Percentiles rank a stretch among this genome's conserved stretches.
phyloP scores from a whole-genome alignment of 2,888 invertebrate species.

The Trypoxylon attenuatum region DNA sequence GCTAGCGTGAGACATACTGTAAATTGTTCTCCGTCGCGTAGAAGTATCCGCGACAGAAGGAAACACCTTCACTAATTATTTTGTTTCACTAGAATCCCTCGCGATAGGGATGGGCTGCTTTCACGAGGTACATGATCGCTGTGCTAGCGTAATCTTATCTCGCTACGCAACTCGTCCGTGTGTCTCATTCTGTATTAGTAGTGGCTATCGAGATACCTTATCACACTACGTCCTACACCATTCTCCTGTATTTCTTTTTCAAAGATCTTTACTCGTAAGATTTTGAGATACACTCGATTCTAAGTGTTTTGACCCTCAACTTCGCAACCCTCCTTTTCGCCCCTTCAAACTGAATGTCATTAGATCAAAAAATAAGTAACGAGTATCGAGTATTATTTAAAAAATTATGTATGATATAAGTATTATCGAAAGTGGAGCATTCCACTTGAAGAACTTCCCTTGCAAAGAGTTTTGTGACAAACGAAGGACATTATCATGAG shows the following conservation, averaged over 20 bases:
- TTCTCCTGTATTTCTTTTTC: background rate
- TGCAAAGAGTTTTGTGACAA: too few species aligned
- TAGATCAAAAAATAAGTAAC: too few species aligned
- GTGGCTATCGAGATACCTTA: constrained; percentile 34
- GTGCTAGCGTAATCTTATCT: constrained; percentile 49
- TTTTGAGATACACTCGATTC: too few species aligned
- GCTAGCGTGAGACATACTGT: constrained; percentile 12
- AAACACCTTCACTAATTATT: background rate
- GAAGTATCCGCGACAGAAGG: too few species aligned
- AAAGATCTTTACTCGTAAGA: background rate
- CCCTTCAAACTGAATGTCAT: too few species aligned
- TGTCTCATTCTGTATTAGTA: constrained; percentile 20
- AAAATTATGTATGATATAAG: too few species aligned
- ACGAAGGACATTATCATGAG: too few species aligned
- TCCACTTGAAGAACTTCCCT: too few species aligned
- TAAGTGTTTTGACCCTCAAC: too few species aligned
- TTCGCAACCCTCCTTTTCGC: too few species aligned
- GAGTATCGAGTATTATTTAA: too few species aligned
- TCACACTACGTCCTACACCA: background rate
- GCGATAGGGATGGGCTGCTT: constrained; percentile 8
- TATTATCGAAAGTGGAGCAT: too few species aligned
- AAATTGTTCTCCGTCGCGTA: background rate
- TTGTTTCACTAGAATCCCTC: constrained; percentile 19
- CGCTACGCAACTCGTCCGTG: background rate
- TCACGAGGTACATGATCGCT: constrained; percentile 14